Evolutionary conservation across 2,113 vertebrate genomes (phyloP), one percentile per base, ranked within the genome.

Genomic region (Callospermophilus lateralis): DNA sequence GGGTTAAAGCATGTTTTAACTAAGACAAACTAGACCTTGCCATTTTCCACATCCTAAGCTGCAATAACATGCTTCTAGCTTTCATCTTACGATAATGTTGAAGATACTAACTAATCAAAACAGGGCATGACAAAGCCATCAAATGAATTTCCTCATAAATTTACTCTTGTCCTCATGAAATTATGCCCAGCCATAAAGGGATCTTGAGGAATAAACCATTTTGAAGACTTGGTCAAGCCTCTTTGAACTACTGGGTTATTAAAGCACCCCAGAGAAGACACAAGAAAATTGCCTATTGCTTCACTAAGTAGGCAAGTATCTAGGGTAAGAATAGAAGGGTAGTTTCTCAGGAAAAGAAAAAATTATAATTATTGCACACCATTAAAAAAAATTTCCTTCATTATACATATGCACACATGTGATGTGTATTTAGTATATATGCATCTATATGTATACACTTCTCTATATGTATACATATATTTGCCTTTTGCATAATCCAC

Each of bases 331-430:
- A 81, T 3, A 83, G 22, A 20, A 26, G 32, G 26, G 4, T 28
- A 26, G 48, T 80, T 89, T 90, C 63, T 72, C n/a, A 96, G 73
- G 58, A 79, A 96, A 96, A 80, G 37, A 92, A 34, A 94, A 77
- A 93, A 6, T 78, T 37, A 77, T 32, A 77, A 93, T 34, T 45
- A 30, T n/a, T 30, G 28, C 28, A 85, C 1, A 84, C 67, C 34
- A 26, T 12, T 68, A 13, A 42, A 30, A 92, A 79, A 76, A 22
- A 51, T 39, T 34, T 39, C 20, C 37, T 70, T 91, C 32, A 10
- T 45, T 20, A 15, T 22, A 67, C 34, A 70, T 70, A n/a, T n/a
- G 6, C 17, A 70, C n/a, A 34, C 16, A n/a, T 70, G 37, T 34
- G 9, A 20, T 42, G 10, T 48, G 51, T 93, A 15, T 61, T 13